phyloP scores from a whole-genome alignment of 2,888 invertebrate genomes.

The Parasteatoda lunata region DNA sequence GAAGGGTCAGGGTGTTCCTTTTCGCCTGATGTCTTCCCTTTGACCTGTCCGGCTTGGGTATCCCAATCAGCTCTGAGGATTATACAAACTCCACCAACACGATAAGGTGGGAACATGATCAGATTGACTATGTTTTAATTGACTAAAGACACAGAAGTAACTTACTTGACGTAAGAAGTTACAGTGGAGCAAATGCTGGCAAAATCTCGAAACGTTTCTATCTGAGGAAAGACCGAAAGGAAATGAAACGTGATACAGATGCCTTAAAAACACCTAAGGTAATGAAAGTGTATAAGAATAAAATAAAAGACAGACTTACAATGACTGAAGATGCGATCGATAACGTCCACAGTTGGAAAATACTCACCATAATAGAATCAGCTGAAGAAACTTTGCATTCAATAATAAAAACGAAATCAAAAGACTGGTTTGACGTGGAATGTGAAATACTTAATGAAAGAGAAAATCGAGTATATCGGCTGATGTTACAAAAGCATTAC shows the following conservation, averaged over 20 bases:
- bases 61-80: background rate
- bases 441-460: background rate
- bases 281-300: background rate
- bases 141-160: background rate
- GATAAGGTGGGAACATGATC: background rate
- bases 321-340: background rate
- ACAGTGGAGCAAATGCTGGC: conserved; percentile 6
- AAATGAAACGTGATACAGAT: background rate
- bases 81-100: background rate
- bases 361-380: background rate
- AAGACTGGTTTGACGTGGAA: background rate
- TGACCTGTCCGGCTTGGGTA: too few species aligned
- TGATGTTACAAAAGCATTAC: background rate
- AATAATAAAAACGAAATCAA: background rate
- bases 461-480: background rate
- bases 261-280: background rate
- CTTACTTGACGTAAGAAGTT: conserved; percentile 15
- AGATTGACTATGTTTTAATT: conserved; percentile 7
- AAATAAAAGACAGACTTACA: background rate
- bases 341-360: too few species aligned
- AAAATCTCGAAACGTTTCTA: background rate
- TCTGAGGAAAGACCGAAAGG: background rate
- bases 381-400: background rate
- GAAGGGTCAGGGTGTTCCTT: too few species aligned
- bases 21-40: too few species aligned